phyloP scores from a whole-genome alignment of 2,113 vertebrate species.

The Sapajus apella region DNA sequence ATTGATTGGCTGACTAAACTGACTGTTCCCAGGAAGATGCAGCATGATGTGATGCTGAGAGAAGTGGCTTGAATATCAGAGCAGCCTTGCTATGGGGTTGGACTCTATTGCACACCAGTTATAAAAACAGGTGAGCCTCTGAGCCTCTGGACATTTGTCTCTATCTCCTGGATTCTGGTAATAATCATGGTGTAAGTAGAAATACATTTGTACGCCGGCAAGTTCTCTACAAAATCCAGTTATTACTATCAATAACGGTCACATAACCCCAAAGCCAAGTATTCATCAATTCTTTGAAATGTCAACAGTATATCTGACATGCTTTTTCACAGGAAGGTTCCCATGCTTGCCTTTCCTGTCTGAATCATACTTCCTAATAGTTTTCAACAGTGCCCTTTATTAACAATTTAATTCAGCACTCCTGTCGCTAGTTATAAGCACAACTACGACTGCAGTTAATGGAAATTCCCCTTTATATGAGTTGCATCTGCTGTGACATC shows the following conservation, averaged over 20 bases:
- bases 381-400: neutral
- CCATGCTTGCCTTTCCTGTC: neutral
- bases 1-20: neutral
- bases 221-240: neutral
- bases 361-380: neutral
- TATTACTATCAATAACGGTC: neutral
- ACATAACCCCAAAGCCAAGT: neutral
- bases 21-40: neutral
- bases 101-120: neutral
- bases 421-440: neutral
- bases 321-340: neutral
- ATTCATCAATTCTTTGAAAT: neutral
- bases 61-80: neutral
- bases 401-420: neutral
- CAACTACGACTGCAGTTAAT: slow-evolving; percentile 37
- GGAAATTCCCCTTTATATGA: slow-evolving; percentile 52
- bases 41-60: neutral
- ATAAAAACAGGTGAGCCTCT: neutral
- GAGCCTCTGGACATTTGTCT: neutral
- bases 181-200: neutral
- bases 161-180: neutral
- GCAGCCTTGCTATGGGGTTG: neutral
- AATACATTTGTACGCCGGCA: neutral
- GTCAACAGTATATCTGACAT: neutral
- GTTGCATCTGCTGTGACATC: slow-evolving; percentile 60